Percentiles rank a stretch among this genome's conserved stretches.
These are phyloP conservation scores for Drosophila ambigua DNA, from an alignment of 1,140 invertebrate species.

Conservation along the genomic window DNA sequence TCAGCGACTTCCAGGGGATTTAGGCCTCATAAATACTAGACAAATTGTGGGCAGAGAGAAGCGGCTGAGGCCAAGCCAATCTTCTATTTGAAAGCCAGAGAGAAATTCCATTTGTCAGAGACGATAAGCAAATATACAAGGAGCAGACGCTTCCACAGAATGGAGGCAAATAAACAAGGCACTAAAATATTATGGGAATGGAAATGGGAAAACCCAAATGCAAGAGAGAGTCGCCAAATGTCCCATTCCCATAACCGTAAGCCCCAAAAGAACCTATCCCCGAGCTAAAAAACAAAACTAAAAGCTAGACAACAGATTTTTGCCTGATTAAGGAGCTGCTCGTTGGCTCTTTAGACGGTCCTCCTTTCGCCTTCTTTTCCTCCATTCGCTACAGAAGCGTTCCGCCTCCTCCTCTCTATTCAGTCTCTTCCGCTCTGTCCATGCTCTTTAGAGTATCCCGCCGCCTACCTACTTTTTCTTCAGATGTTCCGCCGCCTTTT, in stretches of 20 bases:
- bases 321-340: conserved; percentile 48
- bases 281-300: conserved; percentile 26
- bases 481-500: too few species aligned
- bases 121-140: conserved; percentile 41
- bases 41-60: conserved; percentile 9
- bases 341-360: too few species aligned
- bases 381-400: neutral
- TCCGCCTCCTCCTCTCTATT: neutral
- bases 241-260: conserved; percentile 13
- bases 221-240: neutral
- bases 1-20: conserved; percentile 26
- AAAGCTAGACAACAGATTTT: conserved; percentile 59
- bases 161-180: conserved; percentile 63
- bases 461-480: too few species aligned
- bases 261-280: conserved; percentile 12
- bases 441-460: too few species aligned
- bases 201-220: conserved; percentile 1
- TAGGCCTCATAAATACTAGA: conserved; percentile 41
- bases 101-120: conserved; percentile 56
- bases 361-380: too few species aligned
- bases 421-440: too few species aligned
- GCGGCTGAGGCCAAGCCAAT: conserved; percentile 6
- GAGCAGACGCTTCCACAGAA: conserved; percentile 16
- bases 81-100: conserved; percentile 4
- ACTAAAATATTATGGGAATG: conserved; percentile 50